These are phyloP conservation scores for Monochamus alternatus DNA, from an alignment of 2,888 invertebrate species.

Conservation along the genomic window DNA sequence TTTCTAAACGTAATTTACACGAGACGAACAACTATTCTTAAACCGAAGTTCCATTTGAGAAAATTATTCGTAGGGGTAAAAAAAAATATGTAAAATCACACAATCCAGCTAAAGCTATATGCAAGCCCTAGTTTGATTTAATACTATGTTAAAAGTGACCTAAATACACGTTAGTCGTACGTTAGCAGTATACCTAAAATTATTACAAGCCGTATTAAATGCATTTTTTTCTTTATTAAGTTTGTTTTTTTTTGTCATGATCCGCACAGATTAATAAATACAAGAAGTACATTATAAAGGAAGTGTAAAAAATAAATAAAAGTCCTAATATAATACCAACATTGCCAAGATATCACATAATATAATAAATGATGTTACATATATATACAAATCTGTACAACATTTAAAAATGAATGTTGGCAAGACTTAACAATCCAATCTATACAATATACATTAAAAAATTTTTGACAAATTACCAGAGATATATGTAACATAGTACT, in stretches of 20 bases:
- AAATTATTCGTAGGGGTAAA: slow-evolving; percentile 11
- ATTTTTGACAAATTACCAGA: slow-evolving; percentile 37
- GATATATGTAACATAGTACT: slow-evolving; percentile 59
- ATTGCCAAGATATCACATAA: slow-evolving; percentile 63
- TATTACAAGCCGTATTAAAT: slow-evolving; percentile 28
- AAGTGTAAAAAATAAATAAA: slow-evolving; percentile 54
- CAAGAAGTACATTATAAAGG: slow-evolving; percentile 42
- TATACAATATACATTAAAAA: slow-evolving; percentile 43
- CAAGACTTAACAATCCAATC: slow-evolving; percentile 55
- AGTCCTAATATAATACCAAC: slow-evolving; percentile 60
- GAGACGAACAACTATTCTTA: slow-evolving; percentile 8
- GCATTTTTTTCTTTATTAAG: slow-evolving; percentile 24
- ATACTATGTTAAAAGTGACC: slow-evolving; percentile 24
- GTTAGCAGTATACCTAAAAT: slow-evolving; percentile 20
- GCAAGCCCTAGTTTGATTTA: slow-evolving; percentile 21
- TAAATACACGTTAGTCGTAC: slow-evolving; percentile 20
- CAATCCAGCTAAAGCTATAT: slow-evolving; percentile 17
- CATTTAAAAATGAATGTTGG: slow-evolving; percentile 46
- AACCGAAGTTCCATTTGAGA: background rate
- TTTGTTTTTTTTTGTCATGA: slow-evolving; percentile 33
- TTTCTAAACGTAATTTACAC: background rate
- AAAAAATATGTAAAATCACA: slow-evolving; percentile 19
- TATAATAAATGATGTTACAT: slow-evolving; percentile 58
- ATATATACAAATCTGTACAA: slow-evolving; percentile 53
- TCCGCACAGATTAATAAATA: slow-evolving; percentile 28